Evolutionary conservation across 2,888 invertebrate genomes (phyloP), one percentile per base, ranked within the genome.

Genomic region (Alloplasta piceator): DNA sequence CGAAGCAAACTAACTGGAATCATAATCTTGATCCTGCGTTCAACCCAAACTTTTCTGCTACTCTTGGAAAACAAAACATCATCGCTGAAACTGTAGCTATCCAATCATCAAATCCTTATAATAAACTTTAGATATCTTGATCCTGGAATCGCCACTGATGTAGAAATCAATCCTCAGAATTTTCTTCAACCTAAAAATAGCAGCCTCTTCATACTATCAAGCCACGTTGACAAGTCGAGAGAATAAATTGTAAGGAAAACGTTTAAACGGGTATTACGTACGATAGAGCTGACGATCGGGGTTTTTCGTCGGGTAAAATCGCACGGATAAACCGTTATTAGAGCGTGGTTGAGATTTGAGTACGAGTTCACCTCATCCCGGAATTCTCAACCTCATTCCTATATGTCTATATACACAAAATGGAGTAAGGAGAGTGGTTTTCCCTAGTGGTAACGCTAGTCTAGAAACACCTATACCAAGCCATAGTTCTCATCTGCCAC

Each of bases 401-500:
- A 48, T 66, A 75, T 68, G n/a, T n/a, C n/a, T n/a, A n/a, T n/a
- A n/a, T n/a, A n/a, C n/a, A n/a, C n/a, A n/a, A n/a, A 52, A 14
- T 43, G 36, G 50, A 67, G 58, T 36, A 38, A 68, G 61, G 46
- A 58, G 43, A 67, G 66, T 16, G 58, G 66, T 60, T 58, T 66
- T 71, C 39, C 56, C 66, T 68, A 46, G 67, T 52, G 79, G 71
- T 70, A 75, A 74, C 58, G 63, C 14, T 36, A 26, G 67, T 43
- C 61, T 66, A 70, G 41, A 79, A 79, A 75, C 43, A 60, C 60
- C 50, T 64, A 52, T 61, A 38, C 61, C 68, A 48, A 36, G 26
- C 26, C 26, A 26, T 52, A 52, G 46, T 60, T 68, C 68, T 75
- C 75, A 75, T 67, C 75, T 56, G 79, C 74, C 70, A 70, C 64